A percentile compares a stretch with the other conserved stretches of the same genome.
These are phyloP conservation scores for Amphiduros pacificus DNA, from an alignment of 2,888 invertebrate species.

Conservation along the genomic window DNA sequence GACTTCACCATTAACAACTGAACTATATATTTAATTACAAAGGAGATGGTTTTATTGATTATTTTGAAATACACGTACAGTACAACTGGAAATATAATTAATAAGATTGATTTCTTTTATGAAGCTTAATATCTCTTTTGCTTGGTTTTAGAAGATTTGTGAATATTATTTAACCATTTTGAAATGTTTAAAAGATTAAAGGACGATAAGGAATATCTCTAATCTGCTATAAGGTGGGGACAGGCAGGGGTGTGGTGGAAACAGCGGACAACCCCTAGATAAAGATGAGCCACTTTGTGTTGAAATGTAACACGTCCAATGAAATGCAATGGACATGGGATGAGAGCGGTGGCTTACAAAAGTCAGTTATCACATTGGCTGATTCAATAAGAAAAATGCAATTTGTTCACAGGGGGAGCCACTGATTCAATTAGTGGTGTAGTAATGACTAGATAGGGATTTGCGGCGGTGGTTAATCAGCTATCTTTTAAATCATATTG, in stretches of 20 bases:
- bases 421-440: slow-evolving; percentile 2
- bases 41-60: no score
- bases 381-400: slow-evolving; percentile 10
- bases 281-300: background rate
- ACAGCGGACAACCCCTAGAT: background rate
- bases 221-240: background rate
- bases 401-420: slow-evolving; percentile 2
- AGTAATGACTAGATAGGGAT: background rate
- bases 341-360: slow-evolving; percentile 1
- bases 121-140: no score
- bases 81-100: no score
- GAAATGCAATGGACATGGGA: background rate
- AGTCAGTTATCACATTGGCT: slow-evolving; percentile 12
- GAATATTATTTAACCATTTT: no score
- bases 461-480: background rate
- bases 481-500: slow-evolving; percentile 3
- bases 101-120: no score
- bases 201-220: no score
- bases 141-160: no score
- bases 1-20: no score
- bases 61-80: no score
- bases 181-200: no score
- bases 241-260: background rate
- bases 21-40: no score
- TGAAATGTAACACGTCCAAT: background rate